Percentiles rank a stretch among this genome's conserved stretches.
phyloP scores from a whole-genome alignment of 1,140 invertebrate species.

The Aphelinus atriplicis region DNA sequence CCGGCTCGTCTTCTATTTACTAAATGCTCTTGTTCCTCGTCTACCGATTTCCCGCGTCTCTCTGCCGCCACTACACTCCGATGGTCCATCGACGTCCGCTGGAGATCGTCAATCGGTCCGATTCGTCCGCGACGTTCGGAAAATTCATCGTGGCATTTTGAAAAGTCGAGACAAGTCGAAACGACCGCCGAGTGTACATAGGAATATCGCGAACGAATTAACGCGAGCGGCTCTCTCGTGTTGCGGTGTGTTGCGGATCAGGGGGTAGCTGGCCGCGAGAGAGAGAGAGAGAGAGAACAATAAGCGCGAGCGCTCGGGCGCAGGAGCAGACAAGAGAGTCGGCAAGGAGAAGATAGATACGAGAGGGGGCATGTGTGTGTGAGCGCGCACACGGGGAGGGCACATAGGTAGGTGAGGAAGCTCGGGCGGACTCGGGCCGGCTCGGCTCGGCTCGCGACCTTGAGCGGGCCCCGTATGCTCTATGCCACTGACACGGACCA shows the following conservation, averaged over 20 bases:
- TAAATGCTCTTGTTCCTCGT: neutral
- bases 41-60: neutral
- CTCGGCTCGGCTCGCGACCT: constrained; percentile 61
- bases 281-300: constrained; percentile 7
- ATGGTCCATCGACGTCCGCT: too few relatives aligned
- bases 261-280: too few relatives aligned
- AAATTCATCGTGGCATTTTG: too few relatives aligned
- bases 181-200: too few relatives aligned
- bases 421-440: constrained; percentile 40
- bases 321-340: neutral
- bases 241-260: too few relatives aligned
- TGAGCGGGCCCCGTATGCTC: constrained; percentile 66
- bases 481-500: constrained; percentile 68
- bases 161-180: too few relatives aligned
- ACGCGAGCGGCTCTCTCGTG: too few relatives aligned
- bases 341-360: neutral
- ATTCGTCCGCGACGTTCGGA: too few relatives aligned
- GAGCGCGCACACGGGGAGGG: too few relatives aligned
- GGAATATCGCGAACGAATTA: too few relatives aligned
- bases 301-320: constrained; percentile 26
- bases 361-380: neutral
- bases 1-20: neutral
- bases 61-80: neutral
- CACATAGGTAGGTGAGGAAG: too few relatives aligned
- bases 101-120: too few relatives aligned